Evolutionary conservation across 2,888 invertebrate genomes (phyloP).

Genomic region (Melieria picta): DNA sequence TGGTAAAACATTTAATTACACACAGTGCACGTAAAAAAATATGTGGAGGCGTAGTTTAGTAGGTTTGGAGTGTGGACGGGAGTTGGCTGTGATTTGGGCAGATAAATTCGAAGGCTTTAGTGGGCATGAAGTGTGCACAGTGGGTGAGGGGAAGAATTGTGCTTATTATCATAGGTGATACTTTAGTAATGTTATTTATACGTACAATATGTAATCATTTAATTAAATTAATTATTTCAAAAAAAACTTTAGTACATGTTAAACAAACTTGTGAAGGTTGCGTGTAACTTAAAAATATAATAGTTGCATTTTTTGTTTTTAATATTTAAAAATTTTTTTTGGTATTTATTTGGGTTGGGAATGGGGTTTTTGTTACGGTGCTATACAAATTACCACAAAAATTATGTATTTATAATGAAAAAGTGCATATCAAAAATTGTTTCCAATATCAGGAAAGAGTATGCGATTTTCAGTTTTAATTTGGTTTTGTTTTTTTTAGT

Average conservation of each 20-base stretch:
- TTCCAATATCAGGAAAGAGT: conserved; percentile 41
- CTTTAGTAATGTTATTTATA: neutral
- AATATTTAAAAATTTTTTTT: conserved; percentile 7
- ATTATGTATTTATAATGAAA: conserved; percentile 33
- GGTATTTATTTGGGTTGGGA: neutral
- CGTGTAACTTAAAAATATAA: conserved; percentile 15
- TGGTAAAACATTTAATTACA: neutral
- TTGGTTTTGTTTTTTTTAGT: conserved; percentile 12
- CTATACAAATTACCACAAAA: conserved; percentile 63
- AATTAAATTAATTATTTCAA: neutral
- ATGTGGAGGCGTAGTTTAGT: no score
- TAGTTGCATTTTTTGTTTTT: conserved; percentile 1
- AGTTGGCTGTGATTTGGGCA: no score
- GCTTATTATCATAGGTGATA: no score
- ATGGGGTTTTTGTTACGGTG: conserved; percentile 45
- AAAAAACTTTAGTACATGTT: neutral
- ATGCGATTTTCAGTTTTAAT: conserved; percentile 37
- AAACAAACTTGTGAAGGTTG: neutral
- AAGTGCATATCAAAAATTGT: conserved; percentile 49
- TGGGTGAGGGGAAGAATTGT: no score
- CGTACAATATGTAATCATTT: neutral
- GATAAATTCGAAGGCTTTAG: no score
- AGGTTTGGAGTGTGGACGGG: no score
- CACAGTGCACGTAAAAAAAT: no score
- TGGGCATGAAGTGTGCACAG: no score